Percentiles rank a stretch among this genome's conserved stretches.
phyloP scores from a whole-genome alignment of 2,797 vertebrate species.

The Coilia nasus region DNA sequence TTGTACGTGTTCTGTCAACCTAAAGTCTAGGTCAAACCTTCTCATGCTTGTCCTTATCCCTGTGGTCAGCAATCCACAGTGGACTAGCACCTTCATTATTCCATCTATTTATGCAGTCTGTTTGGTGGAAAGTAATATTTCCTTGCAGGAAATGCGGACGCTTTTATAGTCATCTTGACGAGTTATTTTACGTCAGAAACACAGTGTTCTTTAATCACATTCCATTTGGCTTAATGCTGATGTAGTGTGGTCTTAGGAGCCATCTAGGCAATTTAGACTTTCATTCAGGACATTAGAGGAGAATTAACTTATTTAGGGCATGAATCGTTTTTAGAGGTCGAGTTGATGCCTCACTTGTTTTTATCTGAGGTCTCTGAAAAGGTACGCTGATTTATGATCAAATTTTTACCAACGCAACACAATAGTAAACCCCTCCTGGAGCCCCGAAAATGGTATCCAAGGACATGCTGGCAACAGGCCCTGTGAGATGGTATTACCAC shows the following conservation, averaged over 20 bases:
- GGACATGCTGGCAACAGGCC: slow-evolving; percentile 47
- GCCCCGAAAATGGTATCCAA: slow-evolving; percentile 54
- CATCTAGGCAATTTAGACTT: neutral
- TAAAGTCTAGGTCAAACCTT: no score
- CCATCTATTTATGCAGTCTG: neutral
- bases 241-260: neutral
- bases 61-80: neutral
- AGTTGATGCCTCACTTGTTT: slow-evolving; percentile 57
- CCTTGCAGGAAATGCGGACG: neutral
- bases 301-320: neutral
- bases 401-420: slow-evolving; percentile 58
- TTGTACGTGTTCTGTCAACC: no score
- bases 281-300: neutral
- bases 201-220: slow-evolving; percentile 16
- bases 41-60: no score
- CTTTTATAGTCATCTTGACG: neutral
- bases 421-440: slow-evolving; percentile 49
- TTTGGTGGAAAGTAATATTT: neutral
- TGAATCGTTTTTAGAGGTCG: neutral
- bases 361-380: slow-evolving; percentile 55
- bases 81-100: neutral
- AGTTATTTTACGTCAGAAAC: neutral
- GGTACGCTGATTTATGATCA: slow-evolving; percentile 54
- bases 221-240: neutral
- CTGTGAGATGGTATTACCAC: slow-evolving; percentile 46